Percentiles rank a stretch among this genome's conserved stretches.
These are phyloP conservation scores for Champsocephalus gunnari DNA, from an alignment of 2,797 vertebrate species.

Conservation along the genomic window DNA sequence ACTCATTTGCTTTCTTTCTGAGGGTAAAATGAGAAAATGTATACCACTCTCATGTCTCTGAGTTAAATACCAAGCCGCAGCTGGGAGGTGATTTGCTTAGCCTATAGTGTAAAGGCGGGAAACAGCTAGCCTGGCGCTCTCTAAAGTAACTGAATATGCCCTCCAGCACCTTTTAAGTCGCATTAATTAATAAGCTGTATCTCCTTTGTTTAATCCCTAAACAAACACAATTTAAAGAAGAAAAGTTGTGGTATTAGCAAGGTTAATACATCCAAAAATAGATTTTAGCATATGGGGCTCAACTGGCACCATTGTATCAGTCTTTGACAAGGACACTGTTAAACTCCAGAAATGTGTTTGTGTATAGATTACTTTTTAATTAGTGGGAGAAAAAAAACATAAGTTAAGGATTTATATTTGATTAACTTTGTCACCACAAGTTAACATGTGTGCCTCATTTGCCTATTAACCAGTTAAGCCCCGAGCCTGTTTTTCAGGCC, in stretches of 20 bases:
- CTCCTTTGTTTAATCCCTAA: neutral
- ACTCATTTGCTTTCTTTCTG: constrained; percentile 8
- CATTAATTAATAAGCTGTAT: constrained; percentile 1
- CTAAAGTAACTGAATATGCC: neutral
- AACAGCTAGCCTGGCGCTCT: neutral
- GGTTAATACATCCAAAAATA: neutral
- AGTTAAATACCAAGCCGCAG: neutral
- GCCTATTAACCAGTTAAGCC: no score
- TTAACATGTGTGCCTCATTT: no score
- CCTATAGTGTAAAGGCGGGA: neutral
- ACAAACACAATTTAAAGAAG: neutral
- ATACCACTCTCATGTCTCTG: neutral
- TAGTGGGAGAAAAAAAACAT: no score
- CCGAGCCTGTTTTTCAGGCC: no score
- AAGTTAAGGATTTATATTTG: no score
- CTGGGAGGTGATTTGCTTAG: neutral
- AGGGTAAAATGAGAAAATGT: neutral
- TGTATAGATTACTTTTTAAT: neutral
- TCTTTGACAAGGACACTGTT: neutral
- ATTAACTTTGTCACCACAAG: no score
- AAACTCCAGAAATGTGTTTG: neutral
- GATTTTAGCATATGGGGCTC: neutral
- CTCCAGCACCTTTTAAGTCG: neutral
- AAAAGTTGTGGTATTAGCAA: neutral
- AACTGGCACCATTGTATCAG: neutral